Percentiles rank a stretch among this genome's conserved stretches.
Evolutionary conservation across 2,888 invertebrate species (phyloP).

Genomic region (Cephus runcator): DNA sequence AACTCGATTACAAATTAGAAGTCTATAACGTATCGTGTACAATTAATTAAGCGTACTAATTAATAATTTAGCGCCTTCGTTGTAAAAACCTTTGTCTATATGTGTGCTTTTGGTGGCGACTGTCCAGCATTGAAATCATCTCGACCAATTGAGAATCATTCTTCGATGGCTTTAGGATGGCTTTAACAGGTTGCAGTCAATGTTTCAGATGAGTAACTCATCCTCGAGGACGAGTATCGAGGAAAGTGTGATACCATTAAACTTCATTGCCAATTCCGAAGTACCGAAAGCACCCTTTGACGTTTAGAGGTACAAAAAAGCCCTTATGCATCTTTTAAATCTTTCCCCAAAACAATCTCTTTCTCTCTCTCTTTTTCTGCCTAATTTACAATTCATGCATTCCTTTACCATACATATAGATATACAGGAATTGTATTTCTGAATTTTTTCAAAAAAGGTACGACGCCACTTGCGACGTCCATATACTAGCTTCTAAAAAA

Average conservation of each 20-base stretch:
- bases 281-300: constrained; percentile 48
- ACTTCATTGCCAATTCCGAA: constrained; percentile 52
- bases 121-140: neutral
- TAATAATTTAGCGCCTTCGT: neutral
- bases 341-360: neutral
- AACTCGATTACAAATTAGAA: neutral
- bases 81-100: neutral
- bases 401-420: neutral
- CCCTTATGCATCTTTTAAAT: neutral
- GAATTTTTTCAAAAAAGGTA: neutral
- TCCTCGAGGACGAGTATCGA: constrained; percentile 53
- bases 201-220: constrained; percentile 51
- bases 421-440: neutral
- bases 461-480: neutral
- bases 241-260: constrained; percentile 58
- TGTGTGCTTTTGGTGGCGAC: constrained; percentile 1
- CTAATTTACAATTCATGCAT: neutral
- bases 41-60: neutral
- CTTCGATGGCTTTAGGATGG: neutral
- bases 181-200: neutral
- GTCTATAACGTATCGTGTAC: neutral
- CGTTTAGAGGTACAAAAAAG: constrained; percentile 51
- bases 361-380: neutral
- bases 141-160: neutral
- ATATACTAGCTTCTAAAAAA: neutral